phyloP scores from a whole-genome alignment of 2,888 invertebrate genomes.

The Belgica antarctica region DNA sequence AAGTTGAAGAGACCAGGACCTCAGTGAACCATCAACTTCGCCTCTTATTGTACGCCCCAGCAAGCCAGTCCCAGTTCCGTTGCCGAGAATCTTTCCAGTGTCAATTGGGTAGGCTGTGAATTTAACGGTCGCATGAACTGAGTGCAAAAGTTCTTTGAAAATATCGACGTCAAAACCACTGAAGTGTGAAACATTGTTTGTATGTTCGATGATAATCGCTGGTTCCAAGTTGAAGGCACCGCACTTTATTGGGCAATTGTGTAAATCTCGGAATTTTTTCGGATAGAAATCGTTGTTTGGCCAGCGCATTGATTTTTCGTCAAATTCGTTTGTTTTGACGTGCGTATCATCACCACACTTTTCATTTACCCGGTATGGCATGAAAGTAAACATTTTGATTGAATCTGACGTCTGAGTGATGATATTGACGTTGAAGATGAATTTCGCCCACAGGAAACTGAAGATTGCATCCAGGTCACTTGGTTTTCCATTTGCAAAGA shows the following conservation, averaged over 20 bases:
- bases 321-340: not conserved
- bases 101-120: not conserved
- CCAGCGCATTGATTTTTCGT: not conserved
- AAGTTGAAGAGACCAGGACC: not conserved
- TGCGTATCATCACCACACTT: not conserved
- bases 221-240: not conserved
- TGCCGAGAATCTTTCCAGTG: not conserved
- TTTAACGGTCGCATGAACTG: not conserved
- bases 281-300: not conserved
- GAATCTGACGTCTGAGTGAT: not conserved
- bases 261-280: not conserved
- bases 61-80: conserved; percentile 3
- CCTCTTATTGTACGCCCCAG: not conserved
- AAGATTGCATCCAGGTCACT: not conserved
- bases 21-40: not conserved
- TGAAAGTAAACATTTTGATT: not conserved
- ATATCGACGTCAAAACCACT: not conserved
- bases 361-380: not conserved
- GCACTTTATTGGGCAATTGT: not conserved
- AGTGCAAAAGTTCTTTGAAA: not conserved
- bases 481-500: not conserved
- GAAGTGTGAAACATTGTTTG: not conserved
- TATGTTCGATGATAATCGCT: not conserved
- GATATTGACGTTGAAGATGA: not conserved
- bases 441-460: not conserved